phyloP scores from a whole-genome alignment of 2,797 vertebrate species.

The Xerus rutilus region DNA sequence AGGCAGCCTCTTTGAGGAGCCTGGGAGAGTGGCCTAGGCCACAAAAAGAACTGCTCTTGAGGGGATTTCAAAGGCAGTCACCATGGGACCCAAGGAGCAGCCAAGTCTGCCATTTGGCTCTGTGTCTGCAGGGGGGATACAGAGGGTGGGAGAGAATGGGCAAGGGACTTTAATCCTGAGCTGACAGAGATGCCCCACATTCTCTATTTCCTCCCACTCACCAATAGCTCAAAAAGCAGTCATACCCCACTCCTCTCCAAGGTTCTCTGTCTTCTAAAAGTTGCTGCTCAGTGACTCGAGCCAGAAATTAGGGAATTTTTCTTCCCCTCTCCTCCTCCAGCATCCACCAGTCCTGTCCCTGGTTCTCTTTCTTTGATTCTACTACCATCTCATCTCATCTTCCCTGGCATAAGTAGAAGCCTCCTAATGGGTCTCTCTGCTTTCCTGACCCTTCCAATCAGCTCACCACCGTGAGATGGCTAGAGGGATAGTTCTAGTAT shows the following conservation, averaged over 20 bases:
- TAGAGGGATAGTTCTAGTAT: not conserved
- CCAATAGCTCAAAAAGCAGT: not conserved
- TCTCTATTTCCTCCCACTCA: not conserved
- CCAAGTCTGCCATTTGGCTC: not conserved
- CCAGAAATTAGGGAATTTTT: not conserved
- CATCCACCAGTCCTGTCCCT: not conserved
- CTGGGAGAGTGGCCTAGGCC: not conserved
- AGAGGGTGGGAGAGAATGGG: not conserved
- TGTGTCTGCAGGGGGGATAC: not conserved
- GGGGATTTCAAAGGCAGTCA: not conserved
- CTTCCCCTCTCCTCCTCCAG: not conserved
- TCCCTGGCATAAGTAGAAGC: not conserved
- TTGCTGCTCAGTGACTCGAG: not conserved
- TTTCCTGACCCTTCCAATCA: not conserved
- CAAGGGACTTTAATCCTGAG: not conserved
- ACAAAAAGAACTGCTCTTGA: not conserved
- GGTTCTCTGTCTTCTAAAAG: not conserved
- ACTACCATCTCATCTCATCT: no score
- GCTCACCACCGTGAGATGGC: not conserved
- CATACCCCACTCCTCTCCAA: accelerated
- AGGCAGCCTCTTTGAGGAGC: not conserved
- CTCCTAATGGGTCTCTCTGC: not conserved
- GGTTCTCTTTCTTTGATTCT: not conserved
- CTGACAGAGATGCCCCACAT: no score
- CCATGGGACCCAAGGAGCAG: not conserved